Conservation (phyloP, 2,888 invertebrate genomes). For the Tipula unca region DNA sequence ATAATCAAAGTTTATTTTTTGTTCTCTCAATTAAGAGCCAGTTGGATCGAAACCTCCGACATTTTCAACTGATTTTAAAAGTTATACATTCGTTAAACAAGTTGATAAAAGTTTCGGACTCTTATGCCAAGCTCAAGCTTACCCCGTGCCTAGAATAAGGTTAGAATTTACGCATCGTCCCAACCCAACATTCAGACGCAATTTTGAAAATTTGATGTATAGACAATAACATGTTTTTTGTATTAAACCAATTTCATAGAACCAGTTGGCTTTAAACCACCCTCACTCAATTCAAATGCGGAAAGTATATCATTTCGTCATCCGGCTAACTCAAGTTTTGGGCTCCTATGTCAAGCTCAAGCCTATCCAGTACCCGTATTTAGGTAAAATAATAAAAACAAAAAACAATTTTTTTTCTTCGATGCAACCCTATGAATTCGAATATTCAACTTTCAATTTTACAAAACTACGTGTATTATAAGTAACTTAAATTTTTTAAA, state of each 20-base stretch:
- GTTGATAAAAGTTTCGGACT: slow-evolving; percentile 47
- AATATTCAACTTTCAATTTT: too few species aligned
- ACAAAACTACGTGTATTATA: neutral
- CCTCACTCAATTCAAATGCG: slow-evolving; percentile 31
- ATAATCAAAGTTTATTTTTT: neutral
- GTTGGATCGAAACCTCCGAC: slow-evolving; percentile 51
- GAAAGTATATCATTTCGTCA: slow-evolving; percentile 37
- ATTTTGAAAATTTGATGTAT: neutral
- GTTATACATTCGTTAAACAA: slow-evolving; percentile 44
- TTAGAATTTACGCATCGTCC: slow-evolving; percentile 36
- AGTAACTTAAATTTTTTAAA: slow-evolving; percentile 9
- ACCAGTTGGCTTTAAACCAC: slow-evolving; percentile 46
- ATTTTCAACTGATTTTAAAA: slow-evolving; percentile 51
- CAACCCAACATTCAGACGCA: neutral
- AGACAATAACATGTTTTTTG: neutral
- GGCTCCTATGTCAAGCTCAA: slow-evolving; percentile 49
- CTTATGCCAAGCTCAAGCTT: slow-evolving; percentile 60
- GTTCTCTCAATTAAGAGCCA: slow-evolving; percentile 42
- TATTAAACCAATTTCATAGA: slow-evolving; percentile 33
- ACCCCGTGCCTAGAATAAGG: slow-evolving; percentile 65
- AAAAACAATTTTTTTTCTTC: too few species aligned
- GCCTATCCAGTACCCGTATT: slow-evolving; percentile 48
- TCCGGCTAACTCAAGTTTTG: slow-evolving; percentile 36
- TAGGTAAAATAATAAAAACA: slow-evolving; percentile 45
- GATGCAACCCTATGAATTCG: too few species aligned